phyloP scores from a whole-genome alignment of 2,888 invertebrate genomes.

The Neria commutata region DNA sequence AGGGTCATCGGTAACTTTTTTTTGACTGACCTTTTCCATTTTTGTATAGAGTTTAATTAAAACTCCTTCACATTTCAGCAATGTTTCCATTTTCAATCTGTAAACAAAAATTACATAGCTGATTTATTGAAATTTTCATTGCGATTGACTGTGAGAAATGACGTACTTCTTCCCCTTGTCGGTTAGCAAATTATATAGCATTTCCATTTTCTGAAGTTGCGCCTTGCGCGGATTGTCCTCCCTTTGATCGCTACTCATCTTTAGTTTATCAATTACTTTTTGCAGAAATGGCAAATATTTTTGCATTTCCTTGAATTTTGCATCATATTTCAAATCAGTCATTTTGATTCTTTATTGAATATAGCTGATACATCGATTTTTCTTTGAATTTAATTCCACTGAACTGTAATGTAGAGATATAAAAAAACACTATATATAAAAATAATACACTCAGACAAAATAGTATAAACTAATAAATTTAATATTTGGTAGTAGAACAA shows the following conservation, averaged over 20 bases:
- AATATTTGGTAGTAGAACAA: no score
- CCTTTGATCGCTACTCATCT: constrained; percentile 54
- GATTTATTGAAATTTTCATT: constrained; percentile 27
- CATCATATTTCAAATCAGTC: constrained; percentile 35
- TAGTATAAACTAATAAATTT: neutral
- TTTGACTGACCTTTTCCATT: constrained; percentile 44
- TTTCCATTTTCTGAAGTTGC: constrained; percentile 49
- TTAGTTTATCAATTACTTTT: constrained; percentile 71
- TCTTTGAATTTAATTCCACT: no score
- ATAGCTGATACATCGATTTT: no score
- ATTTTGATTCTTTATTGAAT: no score
- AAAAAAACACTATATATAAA: neutral
- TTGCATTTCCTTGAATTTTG: constrained; percentile 45
- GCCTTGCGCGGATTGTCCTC: constrained; percentile 38
- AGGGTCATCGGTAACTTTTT: no score
- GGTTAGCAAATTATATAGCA: constrained; percentile 42
- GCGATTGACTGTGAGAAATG: constrained; percentile 5
- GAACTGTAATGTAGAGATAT: no score
- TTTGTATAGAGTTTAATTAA: constrained; percentile 45
- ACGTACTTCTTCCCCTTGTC: no score
- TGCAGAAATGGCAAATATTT: constrained; percentile 76
- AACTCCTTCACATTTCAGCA: constrained; percentile 49
- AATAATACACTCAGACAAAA: neutral
- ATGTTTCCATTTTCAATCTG: constrained; percentile 46
- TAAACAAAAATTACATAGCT: constrained; percentile 9